Conservation (phyloP, 2,888 invertebrate genomes). For the Zele albiditarsus region DNA sequence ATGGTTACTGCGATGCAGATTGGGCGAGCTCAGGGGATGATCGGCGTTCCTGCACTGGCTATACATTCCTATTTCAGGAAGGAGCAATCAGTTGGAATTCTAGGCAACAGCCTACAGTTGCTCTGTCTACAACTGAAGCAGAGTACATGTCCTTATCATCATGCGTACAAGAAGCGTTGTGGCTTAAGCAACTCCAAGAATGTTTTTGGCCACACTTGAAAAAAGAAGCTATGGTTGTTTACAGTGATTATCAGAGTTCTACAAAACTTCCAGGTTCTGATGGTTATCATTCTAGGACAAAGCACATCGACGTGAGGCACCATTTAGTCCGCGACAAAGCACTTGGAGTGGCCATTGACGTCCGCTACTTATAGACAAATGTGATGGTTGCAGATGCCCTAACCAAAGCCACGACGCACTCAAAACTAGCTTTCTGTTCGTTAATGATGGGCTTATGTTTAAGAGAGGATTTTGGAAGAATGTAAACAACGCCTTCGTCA, state of each 20-base stretch:
- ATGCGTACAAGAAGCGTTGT: constrained; percentile 27
- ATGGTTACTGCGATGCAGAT: constrained; percentile 55
- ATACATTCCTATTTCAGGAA: background rate
- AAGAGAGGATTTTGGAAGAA: background rate
- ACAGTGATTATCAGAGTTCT: constrained; percentile 23
- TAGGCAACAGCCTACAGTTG: constrained; percentile 22
- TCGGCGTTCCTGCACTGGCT: constrained; percentile 30
- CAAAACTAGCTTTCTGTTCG: background rate
- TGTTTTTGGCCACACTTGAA: background rate
- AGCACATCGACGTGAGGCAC: background rate
- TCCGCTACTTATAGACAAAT: constrained; percentile 33
- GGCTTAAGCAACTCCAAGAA: constrained; percentile 29
- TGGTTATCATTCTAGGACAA: background rate
- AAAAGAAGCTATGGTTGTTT: constrained; percentile 5
- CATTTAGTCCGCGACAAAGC: constrained; percentile 12
- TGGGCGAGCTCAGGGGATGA: constrained; percentile 52
- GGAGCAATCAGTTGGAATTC: constrained; percentile 24
- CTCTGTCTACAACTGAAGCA: constrained; percentile 32
- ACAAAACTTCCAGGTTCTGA: background rate
- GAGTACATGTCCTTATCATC: constrained; percentile 24
- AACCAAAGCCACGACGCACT: constrained; percentile 13
- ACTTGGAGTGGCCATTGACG: constrained; percentile 21
- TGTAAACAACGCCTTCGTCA: too few relatives aligned
- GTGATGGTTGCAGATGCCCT: constrained; percentile 42
- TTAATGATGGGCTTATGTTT: background rate